phyloP scores from a whole-genome alignment of 2,888 invertebrate genomes.

The Temnothorax rugatulus region DNA sequence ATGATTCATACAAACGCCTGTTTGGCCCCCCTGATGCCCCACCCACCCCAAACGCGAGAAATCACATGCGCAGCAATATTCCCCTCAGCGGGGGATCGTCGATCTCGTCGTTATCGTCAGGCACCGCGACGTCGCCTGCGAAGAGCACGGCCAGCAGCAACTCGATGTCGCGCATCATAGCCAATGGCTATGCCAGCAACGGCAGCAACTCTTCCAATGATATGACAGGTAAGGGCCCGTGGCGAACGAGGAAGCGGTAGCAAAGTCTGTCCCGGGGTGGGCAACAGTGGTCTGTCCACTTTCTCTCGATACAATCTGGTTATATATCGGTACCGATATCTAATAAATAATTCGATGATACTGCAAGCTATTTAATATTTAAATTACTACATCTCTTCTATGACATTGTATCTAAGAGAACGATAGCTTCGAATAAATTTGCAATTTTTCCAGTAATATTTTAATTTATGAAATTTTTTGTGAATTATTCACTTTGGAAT shows the following conservation, averaged over 20 bases:
- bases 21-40: slow-evolving; percentile 88
- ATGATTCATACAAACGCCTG: slow-evolving; percentile 89
- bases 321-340: neutral
- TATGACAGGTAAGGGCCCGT: slow-evolving; percentile 76
- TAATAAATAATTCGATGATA: slow-evolving; percentile 4
- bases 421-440: slow-evolving; percentile 18
- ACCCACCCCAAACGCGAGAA: slow-evolving; percentile 88
- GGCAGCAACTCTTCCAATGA: slow-evolving; percentile 78
- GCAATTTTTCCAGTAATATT: neutral
- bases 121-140: slow-evolving; percentile 75
- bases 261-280: slow-evolving; percentile 13
- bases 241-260: slow-evolving; percentile 46
- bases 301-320: neutral
- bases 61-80: slow-evolving; percentile 89
- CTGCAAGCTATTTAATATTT: neutral
- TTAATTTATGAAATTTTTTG: neutral
- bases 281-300: neutral
- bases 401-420: neutral
- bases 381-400: neutral
- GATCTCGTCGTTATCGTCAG: slow-evolving; percentile 78
- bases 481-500: neutral
- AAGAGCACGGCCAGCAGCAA: slow-evolving; percentile 77
- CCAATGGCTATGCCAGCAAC: slow-evolving; percentile 81
- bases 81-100: slow-evolving; percentile 87
- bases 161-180: slow-evolving; percentile 69